Percentiles rank a stretch among this genome's conserved stretches.
phyloP scores from a whole-genome alignment of 2,797 vertebrate species.

The Pipistrellus kuhlii region DNA sequence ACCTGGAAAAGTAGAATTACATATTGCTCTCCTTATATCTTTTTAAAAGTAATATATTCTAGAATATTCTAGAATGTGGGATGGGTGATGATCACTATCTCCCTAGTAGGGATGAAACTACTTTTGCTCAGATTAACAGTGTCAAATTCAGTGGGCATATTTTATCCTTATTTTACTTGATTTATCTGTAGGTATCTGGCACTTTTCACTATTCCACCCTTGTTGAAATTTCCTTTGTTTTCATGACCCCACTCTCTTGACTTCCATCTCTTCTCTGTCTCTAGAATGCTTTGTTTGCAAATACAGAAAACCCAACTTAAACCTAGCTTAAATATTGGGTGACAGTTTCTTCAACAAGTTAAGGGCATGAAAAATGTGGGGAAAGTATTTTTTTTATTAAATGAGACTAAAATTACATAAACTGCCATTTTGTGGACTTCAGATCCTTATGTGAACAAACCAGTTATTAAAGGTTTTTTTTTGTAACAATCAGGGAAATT shows the following conservation, averaged over 20 bases:
- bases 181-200: background rate
- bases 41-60: background rate
- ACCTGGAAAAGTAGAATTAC: background rate
- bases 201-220: background rate
- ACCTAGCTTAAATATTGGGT: background rate
- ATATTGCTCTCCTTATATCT: background rate
- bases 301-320: background rate
- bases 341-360: background rate
- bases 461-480: background rate
- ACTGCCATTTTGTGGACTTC: background rate
- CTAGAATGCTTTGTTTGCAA: background rate
- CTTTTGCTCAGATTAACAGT: background rate
- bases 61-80: constrained; percentile 5
- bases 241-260: background rate
- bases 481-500: constrained; percentile 5
- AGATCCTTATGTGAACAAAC: background rate
- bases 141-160: background rate
- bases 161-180: background rate
- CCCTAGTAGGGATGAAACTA: background rate
- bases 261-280: background rate
- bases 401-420: background rate
- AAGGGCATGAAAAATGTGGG: background rate
- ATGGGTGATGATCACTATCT: background rate
- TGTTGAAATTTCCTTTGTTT: constrained; percentile 22
- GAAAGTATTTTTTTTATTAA: background rate